Evolutionary conservation across 2,797 vertebrate species (phyloP).

Genomic region (Gambusia yucatana): DNA sequence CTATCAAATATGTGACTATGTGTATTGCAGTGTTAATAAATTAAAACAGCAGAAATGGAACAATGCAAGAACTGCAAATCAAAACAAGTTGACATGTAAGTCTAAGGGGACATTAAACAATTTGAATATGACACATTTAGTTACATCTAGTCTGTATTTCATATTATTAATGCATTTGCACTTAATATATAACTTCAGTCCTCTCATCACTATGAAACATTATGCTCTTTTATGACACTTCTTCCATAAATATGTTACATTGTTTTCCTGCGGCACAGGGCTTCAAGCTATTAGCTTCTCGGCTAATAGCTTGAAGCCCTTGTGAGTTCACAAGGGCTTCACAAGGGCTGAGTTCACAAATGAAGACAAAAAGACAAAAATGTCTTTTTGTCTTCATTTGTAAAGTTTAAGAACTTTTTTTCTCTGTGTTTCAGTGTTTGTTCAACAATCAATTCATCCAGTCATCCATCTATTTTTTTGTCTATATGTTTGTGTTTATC

Average conservation of each 20-base stretch:
- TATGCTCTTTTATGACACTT: conserved; percentile 11
- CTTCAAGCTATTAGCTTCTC: no score
- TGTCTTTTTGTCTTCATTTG: conserved; percentile 59
- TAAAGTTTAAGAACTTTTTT: conserved; percentile 55
- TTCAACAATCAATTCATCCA: not conserved
- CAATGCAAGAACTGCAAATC: conserved; percentile 24
- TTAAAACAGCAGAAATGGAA: conserved; percentile 11
- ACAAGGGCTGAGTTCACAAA: no score
- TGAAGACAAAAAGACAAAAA: no score
- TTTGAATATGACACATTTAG: conserved; percentile 28
- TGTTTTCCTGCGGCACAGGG: not conserved
- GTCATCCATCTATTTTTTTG: not conserved
- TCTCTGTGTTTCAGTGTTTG: not conserved
- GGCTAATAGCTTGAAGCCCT: no score
- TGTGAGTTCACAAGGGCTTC: no score
- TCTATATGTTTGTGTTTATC: not conserved
- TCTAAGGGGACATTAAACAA: conserved; percentile 8
- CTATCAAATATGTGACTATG: conserved; percentile 12
- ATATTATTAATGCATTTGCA: conserved; percentile 13
- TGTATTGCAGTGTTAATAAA: conserved; percentile 17
- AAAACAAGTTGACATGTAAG: conserved; percentile 13
- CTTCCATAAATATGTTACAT: conserved; percentile 30
- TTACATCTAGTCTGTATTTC: conserved; percentile 11
- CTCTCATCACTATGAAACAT: conserved; percentile 25
- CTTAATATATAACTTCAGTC: conserved; percentile 12